Conservation (phyloP, 2,797 vertebrate genomes). For the Xerus rutilus region DNA sequence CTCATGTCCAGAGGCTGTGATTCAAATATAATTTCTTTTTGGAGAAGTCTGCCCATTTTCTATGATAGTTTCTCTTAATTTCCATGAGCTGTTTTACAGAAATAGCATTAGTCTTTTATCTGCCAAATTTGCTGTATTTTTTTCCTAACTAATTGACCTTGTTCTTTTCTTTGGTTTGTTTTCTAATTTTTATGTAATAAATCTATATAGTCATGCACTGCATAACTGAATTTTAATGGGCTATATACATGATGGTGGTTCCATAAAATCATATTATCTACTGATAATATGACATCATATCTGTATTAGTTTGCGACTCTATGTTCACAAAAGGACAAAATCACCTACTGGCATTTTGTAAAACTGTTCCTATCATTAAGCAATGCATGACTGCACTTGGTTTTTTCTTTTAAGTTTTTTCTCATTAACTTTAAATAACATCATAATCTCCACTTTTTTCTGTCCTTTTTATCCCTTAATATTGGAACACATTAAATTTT, state of each 20-base stretch:
- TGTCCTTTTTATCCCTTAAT: background rate
- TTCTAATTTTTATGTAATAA: background rate
- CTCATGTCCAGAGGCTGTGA: too few relatives aligned
- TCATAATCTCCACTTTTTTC: background rate
- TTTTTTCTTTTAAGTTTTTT: background rate
- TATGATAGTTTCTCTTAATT: background rate
- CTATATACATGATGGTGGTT: background rate
- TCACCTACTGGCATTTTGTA: background rate
- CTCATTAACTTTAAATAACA: background rate
- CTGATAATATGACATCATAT: background rate
- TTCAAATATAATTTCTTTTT: background rate
- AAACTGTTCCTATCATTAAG: background rate
- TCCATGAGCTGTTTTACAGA: constrained; percentile 29
- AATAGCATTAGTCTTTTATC: background rate
- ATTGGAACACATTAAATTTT: background rate
- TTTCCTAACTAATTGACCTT: background rate
- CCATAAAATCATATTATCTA: background rate
- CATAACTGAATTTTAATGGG: background rate
- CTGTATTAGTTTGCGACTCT: background rate
- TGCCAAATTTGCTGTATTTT: background rate
- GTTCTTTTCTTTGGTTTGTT: background rate
- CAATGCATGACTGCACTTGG: background rate
- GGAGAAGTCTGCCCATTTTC: background rate
- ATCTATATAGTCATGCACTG: background rate
- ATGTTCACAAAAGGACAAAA: background rate